Conservation (phyloP, 2,888 invertebrate genomes). For the Acleris cristana region DNA sequence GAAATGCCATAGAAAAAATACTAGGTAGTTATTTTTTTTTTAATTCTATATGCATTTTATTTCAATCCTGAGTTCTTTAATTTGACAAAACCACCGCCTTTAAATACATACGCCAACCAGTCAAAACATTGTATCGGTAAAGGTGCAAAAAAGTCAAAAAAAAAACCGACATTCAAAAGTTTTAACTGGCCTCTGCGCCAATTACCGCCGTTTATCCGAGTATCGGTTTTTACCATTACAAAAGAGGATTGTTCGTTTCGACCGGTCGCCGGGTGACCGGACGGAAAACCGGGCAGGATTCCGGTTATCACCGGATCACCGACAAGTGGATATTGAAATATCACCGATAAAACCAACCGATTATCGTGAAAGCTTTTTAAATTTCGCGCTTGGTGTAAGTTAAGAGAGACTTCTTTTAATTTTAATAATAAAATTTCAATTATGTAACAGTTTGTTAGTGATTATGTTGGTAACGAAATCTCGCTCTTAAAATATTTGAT, state of each 20-base stretch:
- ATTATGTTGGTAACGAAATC: no score
- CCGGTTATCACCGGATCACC: conserved; percentile 4
- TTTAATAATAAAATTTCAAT: background rate
- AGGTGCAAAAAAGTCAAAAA: no score
- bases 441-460: no score
- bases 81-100: no score
- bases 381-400: background rate
- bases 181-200: background rate
- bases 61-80: no score
- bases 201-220: background rate
- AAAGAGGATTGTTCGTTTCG: conserved; percentile 2
- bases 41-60: no score
- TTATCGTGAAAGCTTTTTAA: conserved; percentile 16
- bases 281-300: conserved; percentile 2
- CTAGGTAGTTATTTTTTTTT: no score
- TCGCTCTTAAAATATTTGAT: no score
- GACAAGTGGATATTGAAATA: conserved; percentile 15
- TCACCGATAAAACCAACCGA: conserved; percentile 11
- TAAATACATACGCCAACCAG: no score
- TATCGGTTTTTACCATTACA: conserved; percentile 8
- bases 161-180: background rate
- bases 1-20: no score
- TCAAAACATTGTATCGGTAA: no score
- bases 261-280: conserved; percentile 2
- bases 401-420: background rate